Conservation (phyloP, 2,888 invertebrate species). For the Ceraclea dissimilis region DNA sequence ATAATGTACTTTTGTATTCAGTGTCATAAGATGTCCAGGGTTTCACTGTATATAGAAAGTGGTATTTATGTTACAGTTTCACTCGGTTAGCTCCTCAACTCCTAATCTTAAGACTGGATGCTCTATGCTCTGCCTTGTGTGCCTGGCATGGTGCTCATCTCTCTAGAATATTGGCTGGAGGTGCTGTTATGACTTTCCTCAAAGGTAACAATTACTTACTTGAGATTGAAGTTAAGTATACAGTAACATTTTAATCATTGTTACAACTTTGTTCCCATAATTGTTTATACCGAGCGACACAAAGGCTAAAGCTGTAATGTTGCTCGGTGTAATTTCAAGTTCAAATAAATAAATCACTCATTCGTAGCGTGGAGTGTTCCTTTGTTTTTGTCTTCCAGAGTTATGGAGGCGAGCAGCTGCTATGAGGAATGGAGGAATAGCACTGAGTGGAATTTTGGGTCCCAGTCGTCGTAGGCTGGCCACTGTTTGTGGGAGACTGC, state of each 20-base stretch:
- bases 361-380: not conserved
- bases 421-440: slow-evolving; percentile 11
- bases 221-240: too few species aligned
- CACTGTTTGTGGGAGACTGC: slow-evolving; percentile 10
- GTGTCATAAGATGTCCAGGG: too few species aligned
- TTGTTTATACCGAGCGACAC: too few species aligned
- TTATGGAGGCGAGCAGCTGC: slow-evolving; percentile 13
- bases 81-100: slow-evolving; percentile 18
- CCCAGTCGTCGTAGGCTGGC: slow-evolving; percentile 15
- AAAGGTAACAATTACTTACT: slow-evolving; percentile 4
- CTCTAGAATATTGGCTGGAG: slow-evolving; percentile 6
- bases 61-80: slow-evolving; percentile 15
- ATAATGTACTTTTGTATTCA: too few species aligned
- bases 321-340: too few species aligned
- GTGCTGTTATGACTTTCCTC: slow-evolving; percentile 12
- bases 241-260: too few species aligned
- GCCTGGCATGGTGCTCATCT: slow-evolving; percentile 19
- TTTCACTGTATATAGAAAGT: too few species aligned
- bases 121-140: slow-evolving; percentile 18
- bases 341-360: too few species aligned
- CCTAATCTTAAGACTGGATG: slow-evolving; percentile 16
- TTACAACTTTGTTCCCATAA: too few species aligned
- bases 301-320: too few species aligned
- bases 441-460: slow-evolving; percentile 11
- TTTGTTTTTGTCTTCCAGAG: slow-evolving; percentile 6